Percentiles rank a stretch among this genome's conserved stretches.
Conservation (phyloP, 2,888 invertebrate genomes). For the Lasiommata megera region DNA sequence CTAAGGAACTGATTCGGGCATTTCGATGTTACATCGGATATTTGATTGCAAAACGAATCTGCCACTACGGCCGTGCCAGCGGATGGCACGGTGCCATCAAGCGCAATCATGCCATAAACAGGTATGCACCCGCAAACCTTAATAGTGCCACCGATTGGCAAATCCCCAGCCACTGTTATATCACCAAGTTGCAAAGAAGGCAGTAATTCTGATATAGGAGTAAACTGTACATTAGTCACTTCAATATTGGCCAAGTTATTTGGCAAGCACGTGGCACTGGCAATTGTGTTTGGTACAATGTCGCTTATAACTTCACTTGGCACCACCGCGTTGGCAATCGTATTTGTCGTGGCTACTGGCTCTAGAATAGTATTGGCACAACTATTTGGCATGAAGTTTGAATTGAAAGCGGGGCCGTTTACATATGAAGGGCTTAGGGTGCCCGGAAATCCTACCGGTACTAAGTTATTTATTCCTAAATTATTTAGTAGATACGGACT, state of each 20-base stretch:
- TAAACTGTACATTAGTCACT: slow-evolving; percentile 42
- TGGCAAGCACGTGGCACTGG: slow-evolving; percentile 24
- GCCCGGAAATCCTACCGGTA: slow-evolving; percentile 6
- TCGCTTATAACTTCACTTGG: slow-evolving; percentile 21
- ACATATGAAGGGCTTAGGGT: neutral
- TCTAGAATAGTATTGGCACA: slow-evolving; percentile 18
- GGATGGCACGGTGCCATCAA: slow-evolving; percentile 60
- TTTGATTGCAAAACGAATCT: slow-evolving; percentile 44
- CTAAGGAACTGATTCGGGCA: slow-evolving; percentile 34
- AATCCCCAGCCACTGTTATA: slow-evolving; percentile 53
- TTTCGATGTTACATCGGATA: slow-evolving; percentile 35
- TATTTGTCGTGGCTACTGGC: slow-evolving; percentile 13
- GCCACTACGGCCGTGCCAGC: slow-evolving; percentile 53
- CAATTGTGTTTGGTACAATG: slow-evolving; percentile 14
- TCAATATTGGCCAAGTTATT: slow-evolving; percentile 25
- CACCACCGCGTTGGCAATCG: slow-evolving; percentile 9
- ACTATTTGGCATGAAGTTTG: slow-evolving; percentile 17
- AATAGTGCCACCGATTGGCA: slow-evolving; percentile 61
- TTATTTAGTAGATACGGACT: slow-evolving; percentile 16
- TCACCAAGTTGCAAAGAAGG: slow-evolving; percentile 62
- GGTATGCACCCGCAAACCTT: slow-evolving; percentile 64
- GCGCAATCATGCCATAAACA: slow-evolving; percentile 58
- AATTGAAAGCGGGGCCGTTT: neutral
- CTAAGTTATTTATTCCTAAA: slow-evolving; percentile 12
- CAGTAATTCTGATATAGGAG: slow-evolving; percentile 56